Evolutionary conservation across 2,888 invertebrate species (phyloP), one percentile per base, ranked within the genome.

Genomic region (Halictus ligatus): DNA sequence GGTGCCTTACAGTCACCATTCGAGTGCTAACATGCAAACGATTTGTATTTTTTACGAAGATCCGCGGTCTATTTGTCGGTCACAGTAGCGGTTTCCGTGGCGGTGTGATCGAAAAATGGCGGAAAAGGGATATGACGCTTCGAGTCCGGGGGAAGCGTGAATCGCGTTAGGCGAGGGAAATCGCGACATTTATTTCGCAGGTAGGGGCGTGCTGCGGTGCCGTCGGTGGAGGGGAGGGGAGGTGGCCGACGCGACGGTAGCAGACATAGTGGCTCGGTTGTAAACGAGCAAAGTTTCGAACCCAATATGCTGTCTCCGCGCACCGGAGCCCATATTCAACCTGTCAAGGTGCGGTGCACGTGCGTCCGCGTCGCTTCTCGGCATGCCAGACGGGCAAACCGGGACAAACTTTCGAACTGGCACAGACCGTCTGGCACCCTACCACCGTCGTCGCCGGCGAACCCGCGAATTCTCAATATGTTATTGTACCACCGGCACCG

Each of bases 381-480:
- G 88, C 83, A 81, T 86, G 91, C 91, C 92, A 92, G 92, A 92
- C 92, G 90, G 89, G 91, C 92, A 92, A 94, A 94, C 93, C 94
- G 92, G 94, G 94, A 93, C 94, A 94, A 95, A 95, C 94, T 94
- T 93, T 94, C 92, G 89, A 94, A 95, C 94, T 95, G 91, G 95
- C 93, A 94, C 94, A 94, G 92, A 91, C 94, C 92, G 95, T 95
- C 95, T 95, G 94, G 94, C 90, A 90, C 90, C 88, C 89, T 87
- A 90, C 90, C 88, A 86, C 89, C 90, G 80, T 74, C 75, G 72
- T 10, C 71, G 40, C 50, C 85, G 69, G 83, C 86, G 73, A 81
- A 81, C 80, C 89, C 84, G 89, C 85, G 88, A 91, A 90, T 91
- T 92, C 88, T 88, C 91, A 87, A 86, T 89, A 90, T 88, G 88